Conservation (phyloP, 92 coral and sea anemone genomes). For the Umimayanthus chanpuru region DNA sequence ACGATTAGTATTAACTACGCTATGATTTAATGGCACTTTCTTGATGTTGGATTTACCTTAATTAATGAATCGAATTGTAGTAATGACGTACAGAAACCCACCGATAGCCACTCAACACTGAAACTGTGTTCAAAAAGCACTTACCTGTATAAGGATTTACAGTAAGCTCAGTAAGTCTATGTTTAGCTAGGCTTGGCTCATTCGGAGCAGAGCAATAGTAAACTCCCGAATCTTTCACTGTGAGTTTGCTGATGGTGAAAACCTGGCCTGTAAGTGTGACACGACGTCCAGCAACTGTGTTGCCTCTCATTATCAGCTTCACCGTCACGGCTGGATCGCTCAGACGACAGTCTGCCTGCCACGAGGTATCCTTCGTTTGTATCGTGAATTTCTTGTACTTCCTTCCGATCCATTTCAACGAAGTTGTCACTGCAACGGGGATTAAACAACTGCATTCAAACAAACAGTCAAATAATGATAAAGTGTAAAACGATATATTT, state of each 20-base stretch:
- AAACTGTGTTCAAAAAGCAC: not conserved
- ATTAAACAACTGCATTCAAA: not conserved
- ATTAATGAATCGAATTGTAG: too few species aligned
- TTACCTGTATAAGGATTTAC: conserved; percentile 36
- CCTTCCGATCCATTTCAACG: conserved; percentile 51
- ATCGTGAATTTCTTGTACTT: not conserved
- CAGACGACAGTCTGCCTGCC: conserved; percentile 60
- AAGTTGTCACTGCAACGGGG: conserved; percentile 19
- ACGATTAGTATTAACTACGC: too few species aligned
- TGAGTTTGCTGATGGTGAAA: conserved; percentile 59
- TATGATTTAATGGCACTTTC: too few species aligned
- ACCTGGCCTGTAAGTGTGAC: conserved; percentile 57
- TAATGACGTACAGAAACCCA: too few species aligned
- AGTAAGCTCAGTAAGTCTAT: not conserved
- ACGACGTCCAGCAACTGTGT: conserved; percentile 18
- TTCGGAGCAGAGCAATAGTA: conserved; percentile 66
- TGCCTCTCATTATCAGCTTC: conserved; percentile 6
- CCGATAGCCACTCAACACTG: not conserved
- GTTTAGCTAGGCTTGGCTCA: conserved; percentile 12
- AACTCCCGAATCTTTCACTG: conserved; percentile 55
- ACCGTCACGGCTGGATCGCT: conserved; percentile 51
- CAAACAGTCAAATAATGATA: not conserved
- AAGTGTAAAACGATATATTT: too few species aligned
- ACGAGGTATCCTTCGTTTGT: conserved; percentile 27
- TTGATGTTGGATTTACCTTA: too few species aligned